These are phyloP conservation scores for Micromesistius poutassou DNA, from an alignment of 2,797 vertebrate genomes.

Conservation along the genomic window DNA sequence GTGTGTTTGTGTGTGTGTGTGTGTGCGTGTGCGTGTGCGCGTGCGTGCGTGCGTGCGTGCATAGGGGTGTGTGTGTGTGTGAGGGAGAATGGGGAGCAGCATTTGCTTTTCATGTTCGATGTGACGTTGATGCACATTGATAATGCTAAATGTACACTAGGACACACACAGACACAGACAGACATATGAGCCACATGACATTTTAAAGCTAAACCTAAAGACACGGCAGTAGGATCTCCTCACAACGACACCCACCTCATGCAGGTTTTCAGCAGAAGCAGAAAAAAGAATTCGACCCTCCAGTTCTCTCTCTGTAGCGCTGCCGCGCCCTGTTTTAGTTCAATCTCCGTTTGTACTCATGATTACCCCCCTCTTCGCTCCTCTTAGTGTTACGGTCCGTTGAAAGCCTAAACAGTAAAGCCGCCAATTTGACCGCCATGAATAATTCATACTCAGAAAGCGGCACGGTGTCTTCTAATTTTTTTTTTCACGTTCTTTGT, in stretches of 20 bases:
- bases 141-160: slow-evolving; percentile 5
- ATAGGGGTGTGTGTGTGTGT: background rate
- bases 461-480: slow-evolving; percentile 30
- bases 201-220: slow-evolving; percentile 44
- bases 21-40: background rate
- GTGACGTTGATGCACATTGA: slow-evolving; percentile 8
- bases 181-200: slow-evolving; percentile 39
- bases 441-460: slow-evolving; percentile 61
- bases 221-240: slow-evolving; percentile 21
- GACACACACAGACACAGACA: slow-evolving; percentile 15
- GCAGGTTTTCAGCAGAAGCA: slow-evolving; percentile 18
- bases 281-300: slow-evolving; percentile 11
- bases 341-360: background rate
- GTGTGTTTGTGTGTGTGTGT: background rate
- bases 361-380: background rate
- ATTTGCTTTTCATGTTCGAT: background rate
- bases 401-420: slow-evolving; percentile 46
- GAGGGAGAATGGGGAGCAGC: background rate
- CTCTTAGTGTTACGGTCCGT: slow-evolving; percentile 49
- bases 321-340: background rate
- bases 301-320: background rate
- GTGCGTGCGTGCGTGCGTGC: background rate
- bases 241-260: slow-evolving; percentile 42
- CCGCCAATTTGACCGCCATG: slow-evolving; percentile 42
- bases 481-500: background rate